Conservation (phyloP, 2,888 invertebrate species). For the Ephialtes manifestator region DNA sequence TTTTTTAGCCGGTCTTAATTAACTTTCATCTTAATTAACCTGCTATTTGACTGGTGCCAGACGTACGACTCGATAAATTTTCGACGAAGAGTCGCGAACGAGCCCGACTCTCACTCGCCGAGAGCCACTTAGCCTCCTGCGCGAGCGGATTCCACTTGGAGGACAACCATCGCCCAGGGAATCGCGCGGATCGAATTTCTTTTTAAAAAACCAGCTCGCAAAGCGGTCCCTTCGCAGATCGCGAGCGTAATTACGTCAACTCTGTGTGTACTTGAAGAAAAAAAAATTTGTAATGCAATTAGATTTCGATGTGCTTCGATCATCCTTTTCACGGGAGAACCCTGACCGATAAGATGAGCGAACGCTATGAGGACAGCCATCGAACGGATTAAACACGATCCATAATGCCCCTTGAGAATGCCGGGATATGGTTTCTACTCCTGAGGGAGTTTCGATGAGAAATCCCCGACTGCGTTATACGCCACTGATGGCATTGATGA, state of each 20-base stretch:
- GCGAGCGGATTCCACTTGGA: slow-evolving; percentile 47
- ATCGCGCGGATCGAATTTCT: slow-evolving; percentile 55
- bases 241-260: slow-evolving; percentile 55
- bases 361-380: slow-evolving; percentile 12
- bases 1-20: slow-evolving; percentile 31
- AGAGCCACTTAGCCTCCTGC: slow-evolving; percentile 48
- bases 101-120: slow-evolving; percentile 35
- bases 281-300: slow-evolving; percentile 49
- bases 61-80: slow-evolving; percentile 47
- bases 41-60: slow-evolving; percentile 48
- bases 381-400: slow-evolving; percentile 9
- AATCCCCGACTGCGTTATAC: slow-evolving; percentile 14
- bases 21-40: slow-evolving; percentile 60
- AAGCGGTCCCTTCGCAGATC: not conserved
- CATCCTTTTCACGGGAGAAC: slow-evolving; percentile 3
- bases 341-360: slow-evolving; percentile 26
- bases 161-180: slow-evolving; percentile 49
- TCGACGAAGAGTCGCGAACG: slow-evolving; percentile 28
- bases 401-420: not conserved
- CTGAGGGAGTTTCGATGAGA: not conserved
- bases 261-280: slow-evolving; percentile 20
- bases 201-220: slow-evolving; percentile 26
- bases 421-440: slow-evolving; percentile 1
- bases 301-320: slow-evolving; percentile 43
- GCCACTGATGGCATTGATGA: not conserved